Evolutionary conservation across 2,797 vertebrate genomes (phyloP), one percentile per base, ranked within the genome.

Genomic region (Prunella strophiata): DNA sequence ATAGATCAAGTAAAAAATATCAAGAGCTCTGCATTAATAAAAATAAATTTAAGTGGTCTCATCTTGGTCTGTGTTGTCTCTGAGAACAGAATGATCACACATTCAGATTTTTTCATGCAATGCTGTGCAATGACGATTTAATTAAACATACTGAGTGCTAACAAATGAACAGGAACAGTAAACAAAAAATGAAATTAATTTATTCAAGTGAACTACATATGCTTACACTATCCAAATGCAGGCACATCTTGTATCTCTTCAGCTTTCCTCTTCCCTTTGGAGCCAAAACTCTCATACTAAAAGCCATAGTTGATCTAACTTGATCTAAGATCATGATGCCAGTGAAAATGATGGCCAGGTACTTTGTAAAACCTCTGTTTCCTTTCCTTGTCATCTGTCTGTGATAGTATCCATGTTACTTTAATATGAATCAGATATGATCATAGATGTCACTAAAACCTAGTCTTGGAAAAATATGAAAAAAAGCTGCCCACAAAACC

Each of bases 51-150:
- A 67, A 62, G 57, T 61, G 19, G 20, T 73, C 19, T 75, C 63
- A 13, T 38, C 43, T 76, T 82, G 40, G 16, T 74, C 8, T 59
- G 8, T 55, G 10, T 66, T 89, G 32, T 70, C 55, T 66, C 34
- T 42, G 32, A 50, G 43, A 75, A 43, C 3, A 59, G 70, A 51
- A 66, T 79, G 26, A 61, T 65, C 4, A 29, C 43, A 70, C 30
- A 79, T 71, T 13, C 21, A 80, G 52, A 82, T 77, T 94, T 87
- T 91, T 50, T 87, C 34, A 52, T 85, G 32, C 52, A 82, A 57
- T 4, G 11, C 63, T 50, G 10, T 59, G 32, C 55, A 63, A 15
- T 67, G 57, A 50, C 77, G 68, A 50, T 79, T 82, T 79, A 76
- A 84, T 36, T 61, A 25, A 88, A 59, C 11, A 34, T 76, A 80